phyloP scores from a whole-genome alignment of 2,888 invertebrate species.

The Dolomedes plantarius region DNA sequence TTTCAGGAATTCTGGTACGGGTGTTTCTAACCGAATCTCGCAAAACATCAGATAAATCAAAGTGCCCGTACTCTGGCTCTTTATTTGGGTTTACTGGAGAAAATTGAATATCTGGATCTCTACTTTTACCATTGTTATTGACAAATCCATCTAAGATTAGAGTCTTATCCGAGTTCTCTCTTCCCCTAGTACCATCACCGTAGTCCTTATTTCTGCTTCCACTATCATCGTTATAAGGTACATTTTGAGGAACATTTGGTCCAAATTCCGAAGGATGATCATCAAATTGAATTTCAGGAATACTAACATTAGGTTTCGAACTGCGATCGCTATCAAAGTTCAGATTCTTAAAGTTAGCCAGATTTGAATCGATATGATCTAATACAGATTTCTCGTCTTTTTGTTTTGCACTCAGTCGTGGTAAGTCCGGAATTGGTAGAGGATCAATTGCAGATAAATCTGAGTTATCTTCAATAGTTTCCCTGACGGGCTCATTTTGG shows the following conservation, averaged over 20 bases:
- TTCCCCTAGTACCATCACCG: neutral
- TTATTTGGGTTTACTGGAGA: neutral
- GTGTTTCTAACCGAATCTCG: constrained; percentile 16
- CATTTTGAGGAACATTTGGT: neutral
- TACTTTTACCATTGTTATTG: constrained; percentile 28
- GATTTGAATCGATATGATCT: neutral
- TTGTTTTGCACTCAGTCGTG: constrained; percentile 6
- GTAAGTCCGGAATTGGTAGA: constrained; percentile 22
- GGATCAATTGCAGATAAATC: neutral
- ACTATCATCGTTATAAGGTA: neutral
- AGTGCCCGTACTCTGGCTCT: constrained; percentile 16
- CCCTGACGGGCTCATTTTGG: neutral
- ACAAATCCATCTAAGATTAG: neutral
- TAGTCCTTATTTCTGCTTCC: neutral
- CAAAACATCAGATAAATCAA: constrained; percentile 22
- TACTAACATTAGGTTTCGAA: constrained; percentile 20
- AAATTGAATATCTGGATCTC: constrained; percentile 32
- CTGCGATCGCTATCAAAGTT: constrained; percentile 41
- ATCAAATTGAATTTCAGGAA: constrained; percentile 53
- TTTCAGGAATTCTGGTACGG: neutral
- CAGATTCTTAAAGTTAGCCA: constrained; percentile 28
- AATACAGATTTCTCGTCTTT: constrained; percentile 6
- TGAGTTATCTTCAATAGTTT: neutral
- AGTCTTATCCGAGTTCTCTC: neutral
- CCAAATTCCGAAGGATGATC: constrained; percentile 42